Evolutionary conservation across 2,888 invertebrate species (phyloP).

Genomic region (Phyto melanocephala): DNA sequence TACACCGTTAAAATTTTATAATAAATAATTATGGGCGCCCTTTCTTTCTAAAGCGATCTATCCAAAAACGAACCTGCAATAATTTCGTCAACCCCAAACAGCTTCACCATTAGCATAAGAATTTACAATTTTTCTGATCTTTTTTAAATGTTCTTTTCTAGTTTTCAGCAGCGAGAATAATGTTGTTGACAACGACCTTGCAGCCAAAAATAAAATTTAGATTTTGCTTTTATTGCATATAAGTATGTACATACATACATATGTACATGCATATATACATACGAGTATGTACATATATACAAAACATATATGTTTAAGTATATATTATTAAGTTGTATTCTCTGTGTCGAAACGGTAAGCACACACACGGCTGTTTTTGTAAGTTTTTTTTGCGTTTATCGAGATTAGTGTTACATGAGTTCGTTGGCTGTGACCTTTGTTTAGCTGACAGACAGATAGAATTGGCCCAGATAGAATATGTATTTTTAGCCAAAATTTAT

Average conservation of each 20-base stretch:
- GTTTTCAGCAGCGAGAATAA: conserved; percentile 2
- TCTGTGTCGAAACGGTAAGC: neutral
- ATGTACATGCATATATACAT: too few species aligned
- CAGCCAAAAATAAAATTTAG: conserved; percentile 61
- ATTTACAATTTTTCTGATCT: neutral
- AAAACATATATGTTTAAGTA: too few species aligned
- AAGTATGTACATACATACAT: too few species aligned
- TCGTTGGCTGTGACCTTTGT: conserved; percentile 65
- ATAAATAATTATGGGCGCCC: too few species aligned
- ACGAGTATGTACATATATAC: too few species aligned
- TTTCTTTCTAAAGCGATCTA: too few species aligned
- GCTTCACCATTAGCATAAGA: too few species aligned
- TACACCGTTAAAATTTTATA: too few species aligned
- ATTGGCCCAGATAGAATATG: conserved; percentile 50
- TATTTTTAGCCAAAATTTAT: conserved; percentile 38
- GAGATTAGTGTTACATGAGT: conserved; percentile 63
- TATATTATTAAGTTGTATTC: neutral
- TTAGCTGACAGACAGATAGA: conserved; percentile 24
- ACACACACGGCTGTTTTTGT: conserved; percentile 8
- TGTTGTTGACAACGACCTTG: conserved; percentile 64
- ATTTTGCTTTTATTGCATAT: conserved; percentile 33
- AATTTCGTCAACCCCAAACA: too few species aligned
- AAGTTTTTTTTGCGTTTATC: conserved; percentile 18
- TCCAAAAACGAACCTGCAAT: too few species aligned
- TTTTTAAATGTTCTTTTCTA: conserved; percentile 1